Evolutionary conservation across 2,797 vertebrate genomes (phyloP).

Genomic region (Emydoidea blandingii): DNA sequence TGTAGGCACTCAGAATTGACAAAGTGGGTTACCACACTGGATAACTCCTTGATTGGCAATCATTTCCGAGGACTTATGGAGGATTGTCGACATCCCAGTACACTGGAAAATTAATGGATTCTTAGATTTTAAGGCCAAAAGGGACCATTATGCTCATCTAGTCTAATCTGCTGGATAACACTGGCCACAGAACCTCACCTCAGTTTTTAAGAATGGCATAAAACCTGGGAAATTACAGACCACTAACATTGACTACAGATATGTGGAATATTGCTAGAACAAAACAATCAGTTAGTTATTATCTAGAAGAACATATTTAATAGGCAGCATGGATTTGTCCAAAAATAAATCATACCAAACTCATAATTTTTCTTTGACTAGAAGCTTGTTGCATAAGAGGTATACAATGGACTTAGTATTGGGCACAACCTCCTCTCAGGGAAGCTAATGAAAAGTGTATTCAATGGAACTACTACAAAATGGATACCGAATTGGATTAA

Average conservation of each 20-base stretch:
- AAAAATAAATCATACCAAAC: neutral
- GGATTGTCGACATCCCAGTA: neutral
- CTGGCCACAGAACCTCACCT: neutral
- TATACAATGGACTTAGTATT: constrained; percentile 36
- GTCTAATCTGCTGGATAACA: neutral
- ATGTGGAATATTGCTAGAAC: neutral
- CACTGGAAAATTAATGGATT: neutral
- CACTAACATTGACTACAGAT: neutral
- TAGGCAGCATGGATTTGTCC: neutral
- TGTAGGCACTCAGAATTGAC: neutral
- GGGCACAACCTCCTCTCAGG: neutral
- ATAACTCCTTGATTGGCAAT: neutral
- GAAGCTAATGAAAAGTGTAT: constrained; percentile 11
- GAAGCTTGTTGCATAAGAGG: neutral
- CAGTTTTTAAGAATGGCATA: constrained; percentile 1
- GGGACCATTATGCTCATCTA: neutral
- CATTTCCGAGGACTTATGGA: neutral
- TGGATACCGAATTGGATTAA: constrained; percentile 25
- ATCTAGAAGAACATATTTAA: neutral
- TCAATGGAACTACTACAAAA: constrained; percentile 1
- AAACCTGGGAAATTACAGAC: neutral
- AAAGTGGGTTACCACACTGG: neutral
- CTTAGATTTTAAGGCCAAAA: neutral
- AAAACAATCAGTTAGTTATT: neutral
- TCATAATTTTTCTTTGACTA: neutral